Evolutionary conservation across 2,113 vertebrate genomes (phyloP), one percentile per base, ranked within the genome.

Genomic region (Nyctereutes procyonoides): DNA sequence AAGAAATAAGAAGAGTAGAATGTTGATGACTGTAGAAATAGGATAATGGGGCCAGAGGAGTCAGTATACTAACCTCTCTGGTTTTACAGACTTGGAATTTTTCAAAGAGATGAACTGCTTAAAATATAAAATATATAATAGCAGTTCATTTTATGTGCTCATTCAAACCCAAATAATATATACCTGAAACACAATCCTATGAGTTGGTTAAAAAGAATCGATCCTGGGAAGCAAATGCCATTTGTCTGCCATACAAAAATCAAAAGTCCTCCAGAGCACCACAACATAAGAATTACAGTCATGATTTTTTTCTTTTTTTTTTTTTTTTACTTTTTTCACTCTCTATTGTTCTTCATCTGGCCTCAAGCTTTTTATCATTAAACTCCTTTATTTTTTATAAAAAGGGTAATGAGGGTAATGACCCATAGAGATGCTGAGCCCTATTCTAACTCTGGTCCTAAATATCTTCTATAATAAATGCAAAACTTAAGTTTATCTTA

Each of bases 41-140:
- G 5, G 8, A 16, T 14, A 8, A 48, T 1, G 22, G 32, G 24
- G 3, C 1, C 3, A 3, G 26, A 58, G 16, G 38, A 8, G 19
- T 20, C 53, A 3, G 20, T 4, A 26, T 2, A 56, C 26, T 26
- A 65, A 32, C n/a, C 73, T 93, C 63, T n/a, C 38, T 38, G 38
- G 3, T 38, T 69, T 48, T 81, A 48, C 3, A 2, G 8, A 32
- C 58, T 5, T 69, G 12, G 87, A 83, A 38, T 51, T 35, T 90
- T 74, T 55, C 1, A 43, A 83, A 56, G 38, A 63, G 32, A 10
- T 20, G 30, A 24, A 20, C 35, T 65, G n/a, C 43, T 8, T 32
- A 43, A 81, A 55, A 81, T 63, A 32, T 10, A 32, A 67, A 96
- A 15, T 20, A 81, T 0, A 1, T 26, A 81, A 48, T 22, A 12